Percentiles rank a stretch among this genome's conserved stretches.
Evolutionary conservation across 1,140 invertebrate species (phyloP).

Genomic region (Drosophila tropicalis): DNA sequence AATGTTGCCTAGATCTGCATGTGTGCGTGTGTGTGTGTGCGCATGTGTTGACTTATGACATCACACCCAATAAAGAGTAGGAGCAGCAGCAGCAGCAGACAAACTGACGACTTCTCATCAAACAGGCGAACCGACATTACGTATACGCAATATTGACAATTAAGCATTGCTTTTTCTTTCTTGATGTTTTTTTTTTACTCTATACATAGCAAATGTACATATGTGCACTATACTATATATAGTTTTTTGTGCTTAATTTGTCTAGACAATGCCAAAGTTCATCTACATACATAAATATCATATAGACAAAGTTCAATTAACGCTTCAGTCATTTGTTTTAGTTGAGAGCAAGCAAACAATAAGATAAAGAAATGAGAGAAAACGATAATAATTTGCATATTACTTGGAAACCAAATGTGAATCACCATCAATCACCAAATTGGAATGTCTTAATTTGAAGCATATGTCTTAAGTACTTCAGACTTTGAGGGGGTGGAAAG

Average conservation of each 20-base stretch:
- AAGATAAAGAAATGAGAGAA: constrained; percentile 15
- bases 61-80: constrained; percentile 53
- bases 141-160: constrained; percentile 61
- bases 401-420: constrained; percentile 44
- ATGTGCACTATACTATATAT: neutral
- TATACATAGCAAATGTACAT: constrained; percentile 11
- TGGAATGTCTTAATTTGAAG: constrained; percentile 77
- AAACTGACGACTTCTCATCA: constrained; percentile 69
- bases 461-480: constrained; percentile 40
- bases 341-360: constrained; percentile 34
- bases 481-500: neutral
- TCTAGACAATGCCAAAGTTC: constrained; percentile 80
- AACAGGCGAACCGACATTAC: constrained; percentile 46
- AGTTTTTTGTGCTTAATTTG: constrained; percentile 73
- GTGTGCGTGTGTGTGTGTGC: constrained; percentile 42
- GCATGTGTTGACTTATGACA: constrained; percentile 75
- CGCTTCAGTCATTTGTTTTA: constrained; percentile 57
- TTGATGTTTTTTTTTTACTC: constrained; percentile 40
- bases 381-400: constrained; percentile 39
- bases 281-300: constrained; percentile 44
- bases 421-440: constrained; percentile 37
- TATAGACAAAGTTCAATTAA: constrained; percentile 72
- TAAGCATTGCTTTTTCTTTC: constrained; percentile 53
- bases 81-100: constrained; percentile 50
- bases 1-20: constrained; percentile 28